Evolutionary conservation across 2,888 invertebrate species (phyloP).

Genomic region (Phengaris alcon): DNA sequence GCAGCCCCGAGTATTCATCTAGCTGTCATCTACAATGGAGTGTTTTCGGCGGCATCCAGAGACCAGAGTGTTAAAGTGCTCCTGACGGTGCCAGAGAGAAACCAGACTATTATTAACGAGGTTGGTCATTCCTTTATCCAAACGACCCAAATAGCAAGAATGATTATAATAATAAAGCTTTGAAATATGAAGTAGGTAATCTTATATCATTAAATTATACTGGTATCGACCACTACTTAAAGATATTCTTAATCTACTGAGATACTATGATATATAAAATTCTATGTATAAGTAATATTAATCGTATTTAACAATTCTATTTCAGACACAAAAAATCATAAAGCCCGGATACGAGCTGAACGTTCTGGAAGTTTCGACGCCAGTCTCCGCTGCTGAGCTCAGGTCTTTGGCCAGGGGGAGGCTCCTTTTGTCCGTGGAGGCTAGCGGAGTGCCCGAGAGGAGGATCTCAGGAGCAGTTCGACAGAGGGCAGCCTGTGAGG

Average conservation of each 20-base stretch:
- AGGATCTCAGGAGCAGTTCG: conserved; percentile 85
- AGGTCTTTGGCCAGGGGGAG: conserved; percentile 88
- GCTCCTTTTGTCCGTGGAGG: conserved; percentile 84
- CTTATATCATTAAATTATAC: no score
- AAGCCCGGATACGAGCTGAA: conserved; percentile 89
- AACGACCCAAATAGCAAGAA: neutral
- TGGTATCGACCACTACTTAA: no score
- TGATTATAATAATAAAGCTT: no score
- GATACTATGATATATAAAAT: neutral
- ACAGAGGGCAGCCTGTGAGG: conserved; percentile 87
- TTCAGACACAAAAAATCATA: conserved; percentile 80
- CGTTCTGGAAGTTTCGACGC: conserved; percentile 87
- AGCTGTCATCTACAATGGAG: conserved; percentile 89
- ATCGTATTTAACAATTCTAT: neutral
- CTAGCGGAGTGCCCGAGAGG: conserved; percentile 82
- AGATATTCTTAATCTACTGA: no score
- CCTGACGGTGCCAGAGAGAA: conserved; percentile 85
- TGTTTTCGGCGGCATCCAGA: conserved; percentile 82
- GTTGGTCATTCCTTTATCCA: conserved; percentile 52
- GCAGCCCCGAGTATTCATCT: conserved; percentile 90
- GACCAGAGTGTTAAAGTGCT: conserved; percentile 85
- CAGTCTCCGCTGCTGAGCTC: conserved; percentile 86
- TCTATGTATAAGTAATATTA: neutral
- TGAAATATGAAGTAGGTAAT: no score
- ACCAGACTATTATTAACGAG: conserved; percentile 86